Conservation (phyloP, 1,140 invertebrate species). For the Colletes gigas region DNA sequence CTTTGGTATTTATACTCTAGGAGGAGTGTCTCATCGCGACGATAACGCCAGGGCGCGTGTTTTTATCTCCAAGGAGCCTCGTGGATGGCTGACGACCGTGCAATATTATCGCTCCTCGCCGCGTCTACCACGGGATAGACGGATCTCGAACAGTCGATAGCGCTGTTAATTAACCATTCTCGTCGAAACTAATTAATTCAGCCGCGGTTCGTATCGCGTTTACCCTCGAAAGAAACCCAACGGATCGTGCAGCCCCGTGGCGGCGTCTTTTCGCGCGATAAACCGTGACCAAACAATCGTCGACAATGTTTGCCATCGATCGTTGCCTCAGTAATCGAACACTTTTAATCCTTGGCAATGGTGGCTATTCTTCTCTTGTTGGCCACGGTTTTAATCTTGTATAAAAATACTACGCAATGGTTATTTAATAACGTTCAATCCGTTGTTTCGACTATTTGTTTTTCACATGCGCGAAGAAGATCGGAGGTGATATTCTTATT, state of each 20-base stretch:
- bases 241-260: neutral
- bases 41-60: conserved; percentile 15
- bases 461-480: too few species aligned
- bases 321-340: too few species aligned
- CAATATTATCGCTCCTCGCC: neutral
- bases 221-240: neutral
- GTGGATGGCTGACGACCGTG: conserved; percentile 26
- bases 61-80: conserved; percentile 18
- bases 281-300: conserved; percentile 1
- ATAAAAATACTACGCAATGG: too few species aligned
- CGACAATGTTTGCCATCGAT: too few species aligned
- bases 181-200: conserved; percentile 52
- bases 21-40: conserved; percentile 14
- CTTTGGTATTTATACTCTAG: conserved; percentile 59
- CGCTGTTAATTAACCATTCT: conserved; percentile 54
- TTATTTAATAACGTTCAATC: too few species aligned
- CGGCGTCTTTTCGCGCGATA: conserved; percentile 20
- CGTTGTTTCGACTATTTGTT: too few species aligned
- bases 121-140: neutral
- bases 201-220: neutral
- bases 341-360: too few species aligned
- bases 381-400: too few species aligned
- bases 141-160: conserved; percentile 31
- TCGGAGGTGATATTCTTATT: too few species aligned
- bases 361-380: too few species aligned